phyloP scores from a whole-genome alignment of 2,888 invertebrate genomes.

The Drosophila lutescens region DNA sequence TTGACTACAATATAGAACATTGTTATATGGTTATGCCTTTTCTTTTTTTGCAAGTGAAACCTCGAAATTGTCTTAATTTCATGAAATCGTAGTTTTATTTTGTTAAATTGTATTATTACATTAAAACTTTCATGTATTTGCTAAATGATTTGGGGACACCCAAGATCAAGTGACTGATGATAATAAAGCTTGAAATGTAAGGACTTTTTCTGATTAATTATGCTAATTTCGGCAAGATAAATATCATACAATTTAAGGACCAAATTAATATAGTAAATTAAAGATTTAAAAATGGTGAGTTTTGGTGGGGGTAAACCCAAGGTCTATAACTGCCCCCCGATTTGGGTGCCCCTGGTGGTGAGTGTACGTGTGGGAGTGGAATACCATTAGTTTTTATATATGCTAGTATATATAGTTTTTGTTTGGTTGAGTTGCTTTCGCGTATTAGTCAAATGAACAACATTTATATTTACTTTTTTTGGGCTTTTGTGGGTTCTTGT shows the following conservation, averaged over 20 bases:
- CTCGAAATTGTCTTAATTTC: constrained; percentile 83
- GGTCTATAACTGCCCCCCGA: neutral
- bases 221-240: neutral
- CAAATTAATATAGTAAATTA: neutral
- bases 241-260: neutral
- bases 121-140: constrained; percentile 26
- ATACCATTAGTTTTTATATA: constrained; percentile 51
- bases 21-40: constrained; percentile 21
- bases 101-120: constrained; percentile 26
- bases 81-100: constrained; percentile 68
- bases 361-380: constrained; percentile 39
- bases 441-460: constrained; percentile 69
- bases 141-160: constrained; percentile 31
- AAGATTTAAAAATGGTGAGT: neutral
- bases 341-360: constrained; percentile 22
- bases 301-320: neutral
- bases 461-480: constrained; percentile 66
- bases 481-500: constrained; percentile 39
- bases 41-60: constrained; percentile 77
- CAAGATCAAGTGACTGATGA: neutral
- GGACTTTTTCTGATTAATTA: neutral
- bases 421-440: constrained; percentile 49
- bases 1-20: constrained; percentile 44
- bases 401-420: constrained; percentile 19
- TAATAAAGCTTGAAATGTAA: neutral